These are phyloP conservation scores for Parambassis ranga DNA, from an alignment of 2,797 vertebrate genomes.

Conservation along the genomic window DNA sequence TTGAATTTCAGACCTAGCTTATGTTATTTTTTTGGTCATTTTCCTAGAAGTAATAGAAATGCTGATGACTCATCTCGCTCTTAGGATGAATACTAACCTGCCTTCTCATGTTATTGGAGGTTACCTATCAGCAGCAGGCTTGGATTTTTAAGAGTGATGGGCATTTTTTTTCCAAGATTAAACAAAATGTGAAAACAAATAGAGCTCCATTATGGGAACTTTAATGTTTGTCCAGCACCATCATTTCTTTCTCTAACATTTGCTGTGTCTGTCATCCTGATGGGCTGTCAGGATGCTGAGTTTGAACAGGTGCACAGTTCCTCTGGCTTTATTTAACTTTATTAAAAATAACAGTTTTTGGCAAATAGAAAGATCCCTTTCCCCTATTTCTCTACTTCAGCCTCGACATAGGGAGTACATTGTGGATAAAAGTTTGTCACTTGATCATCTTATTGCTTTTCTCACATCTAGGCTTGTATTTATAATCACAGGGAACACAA, in stretches of 20 bases:
- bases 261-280: neutral
- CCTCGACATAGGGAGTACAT: accelerated
- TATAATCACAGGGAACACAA: neutral
- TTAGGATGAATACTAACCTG: too few relatives aligned
- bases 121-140: too few relatives aligned
- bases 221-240: neutral
- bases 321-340: neutral
- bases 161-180: too few relatives aligned
- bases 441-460: neutral
- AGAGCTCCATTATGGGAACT: too few relatives aligned
- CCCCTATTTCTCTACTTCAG: neutral
- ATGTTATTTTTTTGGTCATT: too few relatives aligned
- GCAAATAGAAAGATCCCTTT: neutral
- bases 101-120: too few relatives aligned
- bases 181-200: too few relatives aligned
- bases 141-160: too few relatives aligned
- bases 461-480: neutral
- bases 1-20: too few relatives aligned
- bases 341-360: neutral
- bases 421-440: neutral
- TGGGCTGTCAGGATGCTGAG: neutral
- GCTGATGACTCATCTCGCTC: too few relatives aligned
- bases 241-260: neutral
- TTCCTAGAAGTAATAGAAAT: too few relatives aligned
- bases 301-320: neutral